These are phyloP conservation scores for Idaea dimidiata DNA, from an alignment of 2,888 invertebrate species.

Conservation along the genomic window DNA sequence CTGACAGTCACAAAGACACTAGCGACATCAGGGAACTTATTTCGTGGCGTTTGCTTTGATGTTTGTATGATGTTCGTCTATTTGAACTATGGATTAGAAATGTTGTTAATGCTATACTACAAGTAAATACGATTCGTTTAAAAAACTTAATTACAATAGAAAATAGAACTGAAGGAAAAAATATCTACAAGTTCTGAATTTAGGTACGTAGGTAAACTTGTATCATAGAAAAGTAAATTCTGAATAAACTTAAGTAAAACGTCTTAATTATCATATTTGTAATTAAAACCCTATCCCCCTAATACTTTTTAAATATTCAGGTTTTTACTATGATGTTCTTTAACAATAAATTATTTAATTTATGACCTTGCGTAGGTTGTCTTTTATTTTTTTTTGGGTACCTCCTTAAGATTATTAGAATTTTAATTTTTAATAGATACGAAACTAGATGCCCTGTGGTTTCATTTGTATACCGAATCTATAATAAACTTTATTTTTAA, in stretches of 20 bases:
- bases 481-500: too few species aligned
- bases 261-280: not conserved
- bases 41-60: too few species aligned
- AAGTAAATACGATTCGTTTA: too few species aligned
- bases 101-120: too few species aligned
- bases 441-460: too few species aligned
- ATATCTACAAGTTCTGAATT: not conserved
- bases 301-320: not conserved
- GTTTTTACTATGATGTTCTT: not conserved
- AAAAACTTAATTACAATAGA: too few species aligned
- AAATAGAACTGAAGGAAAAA: not conserved
- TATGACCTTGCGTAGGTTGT: not conserved
- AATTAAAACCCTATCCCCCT: not conserved
- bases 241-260: not conserved
- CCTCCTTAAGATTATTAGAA: not conserved
- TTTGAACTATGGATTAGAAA: too few species aligned
- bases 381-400: not conserved
- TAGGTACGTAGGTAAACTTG: not conserved
- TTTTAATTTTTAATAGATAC: not conserved
- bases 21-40: too few species aligned
- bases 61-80: too few species aligned
- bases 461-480: too few species aligned
- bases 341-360: conserved; percentile 1
- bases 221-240: not conserved
- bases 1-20: too few species aligned